phyloP scores from a whole-genome alignment of 1,140 invertebrate genomes.

The Lepidurus couesii region DNA sequence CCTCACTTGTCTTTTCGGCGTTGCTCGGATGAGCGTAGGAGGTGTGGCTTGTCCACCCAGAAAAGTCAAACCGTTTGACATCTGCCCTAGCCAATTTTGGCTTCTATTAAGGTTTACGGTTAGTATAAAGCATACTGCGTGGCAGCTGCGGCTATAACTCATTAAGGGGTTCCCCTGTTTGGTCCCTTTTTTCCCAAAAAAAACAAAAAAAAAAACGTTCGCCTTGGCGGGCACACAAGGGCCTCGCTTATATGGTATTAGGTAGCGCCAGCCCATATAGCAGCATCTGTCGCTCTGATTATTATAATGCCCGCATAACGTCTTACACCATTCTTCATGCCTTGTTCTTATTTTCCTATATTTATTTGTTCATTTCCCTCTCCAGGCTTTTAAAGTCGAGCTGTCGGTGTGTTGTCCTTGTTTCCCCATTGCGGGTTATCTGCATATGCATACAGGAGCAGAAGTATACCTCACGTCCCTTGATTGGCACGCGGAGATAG shows the following conservation, averaged over 20 bases:
- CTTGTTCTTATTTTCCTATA: background rate
- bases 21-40: background rate
- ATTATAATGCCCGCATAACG: background rate
- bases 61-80: conserved; percentile 22
- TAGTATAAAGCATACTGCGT: background rate
- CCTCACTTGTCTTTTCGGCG: background rate
- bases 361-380: background rate
- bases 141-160: conserved; percentile 1
- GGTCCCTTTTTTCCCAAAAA: background rate
- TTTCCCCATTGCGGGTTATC: background rate
- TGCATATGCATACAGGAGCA: background rate
- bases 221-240: background rate
- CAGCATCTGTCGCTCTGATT: background rate
- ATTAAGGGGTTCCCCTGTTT: background rate
- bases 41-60: background rate
- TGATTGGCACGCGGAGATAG: background rate
- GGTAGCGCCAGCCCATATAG: background rate
- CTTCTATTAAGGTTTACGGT: conserved; percentile 14
- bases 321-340: background rate
- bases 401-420: background rate
- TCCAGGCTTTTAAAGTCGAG: background rate
- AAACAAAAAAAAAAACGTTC: no score
- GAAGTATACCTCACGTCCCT: background rate
- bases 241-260: background rate
- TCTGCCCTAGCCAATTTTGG: conserved; percentile 16